These are phyloP conservation scores for Phyto melanocephala DNA, from an alignment of 2,888 invertebrate genomes.

Conservation along the genomic window DNA sequence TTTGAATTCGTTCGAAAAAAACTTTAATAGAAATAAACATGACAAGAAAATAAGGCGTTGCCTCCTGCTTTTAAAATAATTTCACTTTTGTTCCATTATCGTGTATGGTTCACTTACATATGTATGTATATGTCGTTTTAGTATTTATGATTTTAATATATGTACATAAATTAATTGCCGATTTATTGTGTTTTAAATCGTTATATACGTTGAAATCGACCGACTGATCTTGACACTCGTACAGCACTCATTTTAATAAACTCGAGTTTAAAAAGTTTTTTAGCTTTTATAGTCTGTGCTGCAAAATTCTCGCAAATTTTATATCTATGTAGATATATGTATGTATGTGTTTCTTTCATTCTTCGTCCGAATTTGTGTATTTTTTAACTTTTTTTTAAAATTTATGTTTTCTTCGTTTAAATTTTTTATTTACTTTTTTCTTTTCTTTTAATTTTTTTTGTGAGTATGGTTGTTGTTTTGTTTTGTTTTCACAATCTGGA, in stretches of 20 bases:
- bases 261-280: conserved; percentile 78
- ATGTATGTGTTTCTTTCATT: conserved; percentile 56
- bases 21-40: background rate
- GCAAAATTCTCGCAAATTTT: conserved; percentile 72
- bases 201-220: conserved; percentile 34
- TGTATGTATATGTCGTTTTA: background rate
- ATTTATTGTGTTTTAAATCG: conserved; percentile 24
- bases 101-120: background rate
- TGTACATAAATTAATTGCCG: background rate
- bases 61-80: conserved; percentile 44
- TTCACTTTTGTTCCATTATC: conserved; percentile 44
- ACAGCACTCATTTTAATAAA: conserved; percentile 79
- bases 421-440: conserved; percentile 42
- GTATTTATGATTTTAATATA: background rate
- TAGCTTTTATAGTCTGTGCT: conserved; percentile 78
- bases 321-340: too few relatives aligned
- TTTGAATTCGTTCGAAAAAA: background rate
- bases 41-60: conserved; percentile 54
- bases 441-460: conserved; percentile 50
- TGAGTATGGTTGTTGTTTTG: conserved; percentile 29
- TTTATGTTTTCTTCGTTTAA: conserved; percentile 61
- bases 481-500: conserved; percentile 54
- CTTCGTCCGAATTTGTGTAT: conserved; percentile 55
- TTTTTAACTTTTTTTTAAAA: conserved; percentile 58
- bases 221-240: conserved; percentile 76